Conservation (phyloP, 2,888 invertebrate species). For the Resseliella maxima region DNA sequence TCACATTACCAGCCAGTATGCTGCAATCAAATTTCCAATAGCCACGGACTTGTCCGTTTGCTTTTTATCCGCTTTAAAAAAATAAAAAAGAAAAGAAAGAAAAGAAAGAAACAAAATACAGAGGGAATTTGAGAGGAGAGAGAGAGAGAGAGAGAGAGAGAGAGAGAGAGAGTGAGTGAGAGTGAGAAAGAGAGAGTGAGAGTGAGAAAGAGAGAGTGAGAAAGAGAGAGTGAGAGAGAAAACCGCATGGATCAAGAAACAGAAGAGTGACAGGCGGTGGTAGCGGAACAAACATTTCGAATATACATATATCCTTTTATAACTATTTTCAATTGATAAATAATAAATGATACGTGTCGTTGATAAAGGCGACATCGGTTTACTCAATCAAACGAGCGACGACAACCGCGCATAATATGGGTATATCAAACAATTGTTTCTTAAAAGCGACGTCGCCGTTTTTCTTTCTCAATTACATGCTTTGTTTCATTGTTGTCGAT, state of each 20-base stretch:
- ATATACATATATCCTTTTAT: conserved; percentile 19
- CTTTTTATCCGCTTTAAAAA: background rate
- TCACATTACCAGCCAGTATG: background rate
- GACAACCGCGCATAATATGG: background rate
- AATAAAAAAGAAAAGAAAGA: background rate
- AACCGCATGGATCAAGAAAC: too few species aligned
- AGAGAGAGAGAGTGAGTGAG: too few species aligned
- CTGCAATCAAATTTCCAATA: background rate
- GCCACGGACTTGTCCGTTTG: conserved; percentile 27
- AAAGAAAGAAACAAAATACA: background rate
- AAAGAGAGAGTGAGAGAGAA: too few species aligned
- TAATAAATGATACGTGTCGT: conserved; percentile 29
- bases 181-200: background rate
- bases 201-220: too few species aligned
- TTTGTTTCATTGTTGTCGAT: too few species aligned
- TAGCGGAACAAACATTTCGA: background rate
- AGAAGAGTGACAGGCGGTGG: background rate
- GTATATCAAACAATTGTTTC: background rate
- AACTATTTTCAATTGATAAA: conserved; percentile 26
- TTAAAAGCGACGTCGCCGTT: background rate
- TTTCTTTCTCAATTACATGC: too few species aligned
- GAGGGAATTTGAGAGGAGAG: background rate
- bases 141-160: background rate
- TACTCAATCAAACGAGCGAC: background rate
- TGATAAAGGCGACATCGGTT: conserved; percentile 16